Evolutionary conservation across 2,797 vertebrate genomes (phyloP), one percentile per base, ranked within the genome.

Genomic region (Melanotaenia boesemani): DNA sequence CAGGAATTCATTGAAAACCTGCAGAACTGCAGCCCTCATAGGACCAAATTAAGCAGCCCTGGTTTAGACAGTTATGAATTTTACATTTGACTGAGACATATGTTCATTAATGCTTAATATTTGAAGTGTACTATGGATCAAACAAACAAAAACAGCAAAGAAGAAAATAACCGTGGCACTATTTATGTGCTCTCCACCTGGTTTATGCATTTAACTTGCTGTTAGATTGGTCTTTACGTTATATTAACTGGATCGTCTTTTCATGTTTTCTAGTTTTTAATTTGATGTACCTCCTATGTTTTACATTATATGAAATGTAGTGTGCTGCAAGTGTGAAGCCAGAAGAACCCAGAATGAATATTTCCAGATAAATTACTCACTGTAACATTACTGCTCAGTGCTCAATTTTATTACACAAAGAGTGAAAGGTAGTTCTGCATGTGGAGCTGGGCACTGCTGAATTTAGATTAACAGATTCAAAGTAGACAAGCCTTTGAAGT

Each of bases 401-500:
- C 70, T 44, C 54, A 13, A 3, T 79, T 70, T 68, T 62, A 77
- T 81, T 65, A 37, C 78, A 70, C 62, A 39, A 66, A 67, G 26
- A 41, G 52, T 59, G 58, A 48, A 74, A 64, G 63, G 41, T 50
- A 32, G 37, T 44, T 58, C 34, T 26, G n/a, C 15, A 7, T 68
- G 41, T 48, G 34, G 34, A 82, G 52, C 61, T 68, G 54, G 34
- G 36, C 56, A 63, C 54, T 63, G 63, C 77, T 88, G 61, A 71
- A 74, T 89, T 89, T 78, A 72, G 80, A 81, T 88, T 80, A 86
- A 83, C 81, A 70, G 67, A 64, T 79, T 83, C 58, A 80, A 76
- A 76, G 72, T 72, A 82, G 78, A 80, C 68, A 37, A 48, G 73
- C 16, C 85, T 89, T 90, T 88, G 88, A 91, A 83, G 84, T 70